Evolutionary conservation across 2,797 vertebrate genomes (phyloP).

Genomic region (Vireo griseus): DNA sequence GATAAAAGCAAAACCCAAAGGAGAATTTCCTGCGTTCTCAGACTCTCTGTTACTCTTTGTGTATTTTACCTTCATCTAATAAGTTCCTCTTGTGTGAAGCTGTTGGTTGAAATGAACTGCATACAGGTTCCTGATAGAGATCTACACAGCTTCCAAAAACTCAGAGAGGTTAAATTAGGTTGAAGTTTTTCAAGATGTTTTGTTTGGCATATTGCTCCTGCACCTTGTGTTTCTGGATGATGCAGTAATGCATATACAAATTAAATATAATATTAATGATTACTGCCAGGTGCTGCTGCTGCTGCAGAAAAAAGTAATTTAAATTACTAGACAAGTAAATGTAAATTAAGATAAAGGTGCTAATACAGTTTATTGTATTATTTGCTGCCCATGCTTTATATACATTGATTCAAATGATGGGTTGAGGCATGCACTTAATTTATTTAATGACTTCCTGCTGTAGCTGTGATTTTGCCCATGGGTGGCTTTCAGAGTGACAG

Average conservation of each 20-base stretch:
- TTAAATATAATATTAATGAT: neutral
- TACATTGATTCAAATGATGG: neutral
- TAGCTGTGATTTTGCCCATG: neutral
- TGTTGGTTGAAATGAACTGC: neutral
- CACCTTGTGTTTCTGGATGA: neutral
- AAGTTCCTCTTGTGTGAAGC: neutral
- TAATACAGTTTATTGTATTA: neutral
- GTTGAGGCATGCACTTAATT: neutral
- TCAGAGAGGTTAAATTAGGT: fast-evolving
- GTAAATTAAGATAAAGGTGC: neutral
- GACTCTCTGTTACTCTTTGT: neutral
- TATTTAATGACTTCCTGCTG: neutral
- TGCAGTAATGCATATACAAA: neutral
- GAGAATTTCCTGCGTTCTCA: neutral
- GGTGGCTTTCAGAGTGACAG: neutral
- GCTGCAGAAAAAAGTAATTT: neutral
- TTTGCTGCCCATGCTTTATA: neutral
- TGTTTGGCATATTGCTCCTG: neutral
- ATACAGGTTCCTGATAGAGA: neutral
- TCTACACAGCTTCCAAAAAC: neutral
- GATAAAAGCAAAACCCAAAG: neutral
- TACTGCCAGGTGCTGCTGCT: neutral
- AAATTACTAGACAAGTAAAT: neutral
- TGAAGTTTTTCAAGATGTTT: neutral
- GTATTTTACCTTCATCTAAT: neutral